Base-by-base conservation (phyloP, 2,797 vertebrate species). In the Acrossocheilus fasciatus region DNA sequence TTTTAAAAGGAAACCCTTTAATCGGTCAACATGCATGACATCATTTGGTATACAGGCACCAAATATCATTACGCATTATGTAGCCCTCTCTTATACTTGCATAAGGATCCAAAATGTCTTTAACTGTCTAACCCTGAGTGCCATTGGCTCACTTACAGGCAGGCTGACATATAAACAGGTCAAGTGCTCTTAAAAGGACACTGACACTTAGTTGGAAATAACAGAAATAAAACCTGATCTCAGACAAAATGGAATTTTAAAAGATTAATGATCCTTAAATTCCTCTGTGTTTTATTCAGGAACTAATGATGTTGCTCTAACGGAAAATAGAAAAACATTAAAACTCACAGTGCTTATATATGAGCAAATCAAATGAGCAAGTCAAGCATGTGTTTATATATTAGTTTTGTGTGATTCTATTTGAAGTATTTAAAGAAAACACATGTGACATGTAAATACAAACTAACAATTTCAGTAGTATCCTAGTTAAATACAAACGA, bases 231-330 rank as follows among this genome's bases (percentile, higher is more conserved):
- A 80, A 30, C 57, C 41, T 45, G 8, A 80, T 64, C 54, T 80
- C 36, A 77, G 52, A 59, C 23, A 26, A 43, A 34, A 10, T 47
- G 41, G n/a, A 43, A 17, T 66, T 80, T 80, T 26, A 18, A 66
- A 80, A 66, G 59, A 66, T 34, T 43, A 78, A 78, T 62, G 52
- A 78, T 43, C 4, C 30, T 76, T 50, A 74, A 74, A 30, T 50
- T n/a, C 17, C 15, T 57, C 20, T 57, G 18, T 39, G 20, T 17
- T 62, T 43, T 26, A 17, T 62, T 62, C 54, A n/a, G 54, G 54
- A 59, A 26, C 36, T 78, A 62, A 36, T 26, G 12, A 75, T 52
- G 30, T 39, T 57, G 50, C 11, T 6, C 30, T 77, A 20, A 36
- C n/a, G 30, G 34, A 57, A 54, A 23, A 20, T 7, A 34, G 8